Base-by-base conservation (phyloP, 2,113 vertebrate species). In the Callocephalon fimbriatum region DNA sequence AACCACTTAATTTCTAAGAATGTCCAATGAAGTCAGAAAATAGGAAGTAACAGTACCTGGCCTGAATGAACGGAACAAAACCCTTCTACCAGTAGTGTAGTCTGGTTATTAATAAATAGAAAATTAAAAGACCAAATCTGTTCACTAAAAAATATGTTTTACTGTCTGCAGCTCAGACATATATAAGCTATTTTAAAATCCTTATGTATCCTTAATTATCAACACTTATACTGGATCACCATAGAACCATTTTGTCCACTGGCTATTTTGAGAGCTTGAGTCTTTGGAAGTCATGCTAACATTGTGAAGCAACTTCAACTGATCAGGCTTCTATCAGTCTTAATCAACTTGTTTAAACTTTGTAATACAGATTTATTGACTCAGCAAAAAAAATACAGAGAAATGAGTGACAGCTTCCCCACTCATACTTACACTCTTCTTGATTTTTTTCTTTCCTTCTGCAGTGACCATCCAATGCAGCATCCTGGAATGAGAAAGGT, bases 401-500 rank as follows among this genome's bases (percentile, higher is more conserved):
- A 62, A 59, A 84, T 38, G 22, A 59, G 12, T 0, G 3, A 10
- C 26, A 45, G 8, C 2, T 53, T 73, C 38, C 38, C 14, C 20
- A 19, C 6, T 88, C 50, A 27, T 56, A 93, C 98, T 95, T 97
- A 98, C 98, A 11, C 98, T 99, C 95, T 98, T 99, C 97, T 98
- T 98, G 8, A 98, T 97, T 61, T 99, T 99, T 75, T 99, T 99
- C 98, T 96, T 99, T 61, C 99, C 99, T 56, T 99, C 98, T 4
- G 99, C 99, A 27, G 98, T 94, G 7, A 99, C 98, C 98, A 99
- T 99, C 99, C 99, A 99, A 93, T 99, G 99, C 25, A 99, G 96
- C 98, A 99, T 99, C 67, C 99, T 98, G 66, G 99, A 99, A 96
- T 99, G 99, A 1, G 99, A 99, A 61, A 99, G 98, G 92, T 99